Conservation (phyloP, 2,888 invertebrate species). For the Argyresthia goedartella region DNA sequence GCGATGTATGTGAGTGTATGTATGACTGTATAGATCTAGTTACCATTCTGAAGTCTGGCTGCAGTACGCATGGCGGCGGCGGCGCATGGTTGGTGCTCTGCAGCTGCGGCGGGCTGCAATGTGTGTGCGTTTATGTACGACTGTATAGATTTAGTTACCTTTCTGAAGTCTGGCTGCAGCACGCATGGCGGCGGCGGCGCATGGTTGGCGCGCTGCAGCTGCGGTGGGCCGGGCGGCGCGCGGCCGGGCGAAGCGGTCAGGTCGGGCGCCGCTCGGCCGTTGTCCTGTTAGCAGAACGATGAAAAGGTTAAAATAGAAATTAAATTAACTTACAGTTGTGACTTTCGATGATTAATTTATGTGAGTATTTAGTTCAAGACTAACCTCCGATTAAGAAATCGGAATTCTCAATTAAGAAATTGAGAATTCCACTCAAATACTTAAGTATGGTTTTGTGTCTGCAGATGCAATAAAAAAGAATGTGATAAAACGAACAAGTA, state of each 20-base stretch:
- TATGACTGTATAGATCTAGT: too few species aligned
- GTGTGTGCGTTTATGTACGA: slow-evolving; percentile 22
- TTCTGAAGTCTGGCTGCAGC: slow-evolving; percentile 94
- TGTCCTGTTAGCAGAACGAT: slow-evolving; percentile 73
- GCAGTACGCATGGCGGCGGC: slow-evolving; percentile 73
- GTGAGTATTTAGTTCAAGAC: too few species aligned
- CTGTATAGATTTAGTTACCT: slow-evolving; percentile 71
- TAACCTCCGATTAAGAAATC: too few species aligned
- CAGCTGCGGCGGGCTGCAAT: slow-evolving; percentile 59
- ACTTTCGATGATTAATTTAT: too few species aligned
- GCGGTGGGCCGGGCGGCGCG: slow-evolving; percentile 78
- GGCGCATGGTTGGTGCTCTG: slow-evolving; percentile 48
- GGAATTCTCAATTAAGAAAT: too few species aligned
- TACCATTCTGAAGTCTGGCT: slow-evolving; percentile 84
- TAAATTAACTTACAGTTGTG: background rate
- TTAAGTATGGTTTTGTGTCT: too few species aligned
- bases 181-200: slow-evolving; percentile 73
- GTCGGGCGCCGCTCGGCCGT: slow-evolving; percentile 92
- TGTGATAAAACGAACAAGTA: too few species aligned
- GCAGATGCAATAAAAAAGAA: too few species aligned
- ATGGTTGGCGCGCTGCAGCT: slow-evolving; percentile 69
- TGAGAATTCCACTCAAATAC: too few species aligned
- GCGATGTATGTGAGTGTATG: too few species aligned
- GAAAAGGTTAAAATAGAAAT: background rate
- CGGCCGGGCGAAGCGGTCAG: slow-evolving; percentile 91